Evolutionary conservation across 2,888 invertebrate species (phyloP), one percentile per base, ranked within the genome.

Genomic region (Pocota personata): DNA sequence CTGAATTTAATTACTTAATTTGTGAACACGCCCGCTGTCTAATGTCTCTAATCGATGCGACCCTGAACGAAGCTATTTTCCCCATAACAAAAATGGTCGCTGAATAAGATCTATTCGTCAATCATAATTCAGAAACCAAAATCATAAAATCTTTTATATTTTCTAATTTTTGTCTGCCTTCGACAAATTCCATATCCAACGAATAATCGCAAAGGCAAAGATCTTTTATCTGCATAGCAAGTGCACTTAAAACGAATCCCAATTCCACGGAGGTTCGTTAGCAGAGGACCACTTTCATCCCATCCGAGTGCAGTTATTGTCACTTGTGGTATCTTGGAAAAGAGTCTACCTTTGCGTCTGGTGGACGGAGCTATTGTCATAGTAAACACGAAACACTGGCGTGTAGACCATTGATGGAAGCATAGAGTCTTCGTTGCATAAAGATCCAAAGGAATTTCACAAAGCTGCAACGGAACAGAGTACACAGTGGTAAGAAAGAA

Each of bases 81-180:
- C 40, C 55, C 84, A 84, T 71, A 84, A 84, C 69, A 75, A 84
- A 84, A 83, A 79, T 80, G 69, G 69, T 84, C 75, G 75, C 37
- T 75, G 71, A 58, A 67, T 52, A 66, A 64, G 58, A 60, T 82
- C 52, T 48, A 48, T 73, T 84, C 73, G 66, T 83, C 66, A 64
- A 43, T 64, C 27, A 58, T 40, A 50, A 72, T 3, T 76, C 32
- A 48, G 43, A 60, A 79, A 75, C 32, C 32, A 84, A n/a, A 84
- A 40, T 84, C 40, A 37, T 30, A 64, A 27, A 75, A 75, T 75
- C 55, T 75, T 50, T 78, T 50, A 21, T 37, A n/a, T 79, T 75
- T 71, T 24, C 19, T 60, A 1, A 27, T 57, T 69, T 62, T 64
- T 57, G 0, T 57, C 40, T 50, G 24, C 35, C 19, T 10, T 27